Conservation (phyloP, 2,888 invertebrate species). For the Drosophila peninsularis region DNA sequence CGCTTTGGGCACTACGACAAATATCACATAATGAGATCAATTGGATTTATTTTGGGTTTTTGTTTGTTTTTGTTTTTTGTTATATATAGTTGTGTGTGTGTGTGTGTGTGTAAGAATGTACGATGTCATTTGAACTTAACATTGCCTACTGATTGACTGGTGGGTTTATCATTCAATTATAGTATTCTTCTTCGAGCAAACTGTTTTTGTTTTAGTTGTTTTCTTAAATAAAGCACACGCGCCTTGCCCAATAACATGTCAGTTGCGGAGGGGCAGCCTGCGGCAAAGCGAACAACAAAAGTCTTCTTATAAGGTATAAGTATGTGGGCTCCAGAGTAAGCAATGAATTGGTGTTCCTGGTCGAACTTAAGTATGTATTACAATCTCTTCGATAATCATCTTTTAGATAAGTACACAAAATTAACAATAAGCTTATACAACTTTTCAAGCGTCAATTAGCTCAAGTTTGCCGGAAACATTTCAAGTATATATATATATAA, state of each 20-base stretch:
- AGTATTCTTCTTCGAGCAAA: conserved; percentile 32
- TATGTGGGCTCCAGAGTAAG: conserved; percentile 20
- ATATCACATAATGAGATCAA: conserved; percentile 82
- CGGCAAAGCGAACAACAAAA: conserved; percentile 21
- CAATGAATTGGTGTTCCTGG: conserved; percentile 11
- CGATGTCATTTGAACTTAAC: conserved; percentile 60
- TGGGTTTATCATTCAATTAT: conserved; percentile 51
- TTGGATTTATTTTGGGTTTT: conserved; percentile 74
- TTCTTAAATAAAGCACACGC: conserved; percentile 13
- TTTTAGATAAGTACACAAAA: conserved; percentile 42
- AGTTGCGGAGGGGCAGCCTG: conserved; percentile 10
- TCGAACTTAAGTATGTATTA: conserved; percentile 31
- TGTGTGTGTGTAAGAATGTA: conserved; percentile 50
- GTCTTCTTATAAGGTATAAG: conserved; percentile 14
- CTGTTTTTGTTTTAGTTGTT: neutral
- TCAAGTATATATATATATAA: neutral
- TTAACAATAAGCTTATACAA: conserved; percentile 38
- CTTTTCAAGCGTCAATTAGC: conserved; percentile 58
- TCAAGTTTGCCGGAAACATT: conserved; percentile 36
- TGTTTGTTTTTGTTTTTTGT: conserved; percentile 31
- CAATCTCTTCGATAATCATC: conserved; percentile 16
- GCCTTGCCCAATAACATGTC: conserved; percentile 5
- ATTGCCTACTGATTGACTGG: conserved; percentile 49
- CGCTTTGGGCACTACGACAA: conserved; percentile 79
- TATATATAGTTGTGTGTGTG: conserved; percentile 20